A percentile compares a stretch with the other conserved stretches of the same genome.
phyloP scores from a whole-genome alignment of 2,113 vertebrate species.

The Paedocypris sp. region DNA sequence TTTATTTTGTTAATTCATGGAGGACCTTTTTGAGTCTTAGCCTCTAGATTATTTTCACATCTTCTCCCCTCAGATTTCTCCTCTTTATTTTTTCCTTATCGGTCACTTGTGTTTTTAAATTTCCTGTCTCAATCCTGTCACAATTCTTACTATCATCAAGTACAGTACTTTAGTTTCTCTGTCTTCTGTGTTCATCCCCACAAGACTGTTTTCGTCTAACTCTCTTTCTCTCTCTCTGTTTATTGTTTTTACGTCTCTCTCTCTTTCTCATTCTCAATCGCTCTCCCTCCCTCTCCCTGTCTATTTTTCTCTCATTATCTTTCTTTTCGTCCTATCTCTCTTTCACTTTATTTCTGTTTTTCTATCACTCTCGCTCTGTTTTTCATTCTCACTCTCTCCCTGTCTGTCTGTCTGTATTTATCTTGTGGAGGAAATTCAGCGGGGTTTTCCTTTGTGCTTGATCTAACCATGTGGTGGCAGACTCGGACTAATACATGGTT shows the following conservation, averaged over 20 bases:
- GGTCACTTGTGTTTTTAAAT: too few relatives aligned
- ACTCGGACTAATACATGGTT: slow-evolving; percentile 99
- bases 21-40: too few relatives aligned
- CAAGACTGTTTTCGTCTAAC: slow-evolving; percentile 2
- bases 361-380: slow-evolving; percentile 53
- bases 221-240: slow-evolving; percentile 53
- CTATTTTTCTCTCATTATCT: not conserved
- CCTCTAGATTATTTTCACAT: too few relatives aligned
- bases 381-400: not conserved
- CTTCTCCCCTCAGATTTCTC: too few relatives aligned
- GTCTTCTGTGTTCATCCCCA: slow-evolving; percentile 15
- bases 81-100: too few relatives aligned
- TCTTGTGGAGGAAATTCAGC: slow-evolving; percentile 91
- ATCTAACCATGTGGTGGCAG: slow-evolving; percentile 99
- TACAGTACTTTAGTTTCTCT: too few relatives aligned
- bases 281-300: slow-evolving; percentile 52
- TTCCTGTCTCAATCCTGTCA: too few relatives aligned
- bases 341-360: slow-evolving; percentile 1
- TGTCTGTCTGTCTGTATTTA: slow-evolving; percentile 53
- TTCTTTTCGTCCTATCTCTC: slow-evolving; percentile 15
- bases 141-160: not conserved
- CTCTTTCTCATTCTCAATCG: not conserved
- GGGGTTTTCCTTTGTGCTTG: slow-evolving; percentile 99
- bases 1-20: too few relatives aligned
- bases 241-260: not conserved